Base-by-base conservation (phyloP, 2,888 invertebrate genomes). In the Willowsia nigromaculata region DNA sequence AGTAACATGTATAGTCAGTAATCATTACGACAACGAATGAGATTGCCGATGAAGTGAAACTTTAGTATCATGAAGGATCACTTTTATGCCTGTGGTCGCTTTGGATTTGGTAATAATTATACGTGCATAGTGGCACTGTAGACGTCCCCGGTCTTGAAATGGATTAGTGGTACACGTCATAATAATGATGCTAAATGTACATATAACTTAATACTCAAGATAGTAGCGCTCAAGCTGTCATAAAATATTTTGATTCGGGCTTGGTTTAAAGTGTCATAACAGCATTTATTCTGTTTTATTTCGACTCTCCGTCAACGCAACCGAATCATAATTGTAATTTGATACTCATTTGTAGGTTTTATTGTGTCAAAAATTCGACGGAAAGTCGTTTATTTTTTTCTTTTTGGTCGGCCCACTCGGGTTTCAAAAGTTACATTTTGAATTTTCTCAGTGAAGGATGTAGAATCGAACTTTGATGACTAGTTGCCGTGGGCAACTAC, bases 211-310 rank as follows among this genome's bases (percentile, higher is more conserved):
- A 7, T 65, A 65, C 18, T 18, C n/a, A 37, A n/a, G 37, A 65
- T 37, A 18, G n/a, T n/a, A n/a, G 33, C 37, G 5, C 22, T 59
- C 11, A 59, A 22, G 68, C 68, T 22, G 40, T 71, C 68, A 71
- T 71, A 40, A 71, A 40, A 71, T 71, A 71, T 40, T 43, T 71
- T 71, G 37, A 62, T 25, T 62, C 11, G 3, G 27, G 43, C 40
- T 18, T 71, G 68, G 40, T 71, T 40, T 71, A 40, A 40, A 22
- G 40, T 71, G 25, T 71, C 68, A 71, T 68, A 68, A 37, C 68
- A 71, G 18, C 68, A 13, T 71, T 40, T 40, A 22, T 11, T 37
- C 37, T n/a, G 18, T 13, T 71, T 71, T 25, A 71, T 71, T 71
- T 40, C 40, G n/a, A 40, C 40, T 71, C 18, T 40, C 11, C 68